Conservation (phyloP, 2,113 vertebrate species). For the Xerus inauris region DNA sequence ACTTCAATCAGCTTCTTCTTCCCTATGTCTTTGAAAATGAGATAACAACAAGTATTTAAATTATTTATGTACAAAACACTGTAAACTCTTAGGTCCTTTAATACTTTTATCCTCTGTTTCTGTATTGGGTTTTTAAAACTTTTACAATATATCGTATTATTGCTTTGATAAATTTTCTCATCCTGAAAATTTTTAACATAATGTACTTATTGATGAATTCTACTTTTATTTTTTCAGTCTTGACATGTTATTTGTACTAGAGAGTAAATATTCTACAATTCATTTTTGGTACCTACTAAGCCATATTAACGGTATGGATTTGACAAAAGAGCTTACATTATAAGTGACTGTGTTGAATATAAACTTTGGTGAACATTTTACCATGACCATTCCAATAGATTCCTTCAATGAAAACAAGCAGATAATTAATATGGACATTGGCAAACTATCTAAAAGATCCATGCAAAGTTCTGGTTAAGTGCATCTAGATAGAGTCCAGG, state of each 20-base stretch:
- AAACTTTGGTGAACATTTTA: conserved; percentile 6
- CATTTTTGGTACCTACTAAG: background rate
- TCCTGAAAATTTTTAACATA: background rate
- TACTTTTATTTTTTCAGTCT: background rate
- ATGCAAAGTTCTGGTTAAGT: background rate
- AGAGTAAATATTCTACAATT: background rate
- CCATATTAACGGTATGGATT: background rate
- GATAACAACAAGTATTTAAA: background rate
- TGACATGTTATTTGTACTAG: background rate
- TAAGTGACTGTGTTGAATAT: background rate
- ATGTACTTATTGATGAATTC: background rate
- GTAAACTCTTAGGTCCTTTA: background rate
- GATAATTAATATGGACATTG: conserved; percentile 3
- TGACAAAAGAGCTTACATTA: background rate
- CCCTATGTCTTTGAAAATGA: background rate
- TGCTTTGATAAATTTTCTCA: background rate
- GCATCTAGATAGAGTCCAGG: background rate
- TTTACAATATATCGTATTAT: background rate
- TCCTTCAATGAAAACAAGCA: conserved; percentile 21
- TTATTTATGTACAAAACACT: background rate
- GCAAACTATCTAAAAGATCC: background rate
- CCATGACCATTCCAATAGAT: background rate
- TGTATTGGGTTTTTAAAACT: background rate
- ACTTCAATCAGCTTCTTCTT: background rate
- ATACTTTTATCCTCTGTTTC: background rate